These are phyloP conservation scores for Poecilia gillii DNA, from an alignment of 2,797 vertebrate genomes.

Conservation along the genomic window DNA sequence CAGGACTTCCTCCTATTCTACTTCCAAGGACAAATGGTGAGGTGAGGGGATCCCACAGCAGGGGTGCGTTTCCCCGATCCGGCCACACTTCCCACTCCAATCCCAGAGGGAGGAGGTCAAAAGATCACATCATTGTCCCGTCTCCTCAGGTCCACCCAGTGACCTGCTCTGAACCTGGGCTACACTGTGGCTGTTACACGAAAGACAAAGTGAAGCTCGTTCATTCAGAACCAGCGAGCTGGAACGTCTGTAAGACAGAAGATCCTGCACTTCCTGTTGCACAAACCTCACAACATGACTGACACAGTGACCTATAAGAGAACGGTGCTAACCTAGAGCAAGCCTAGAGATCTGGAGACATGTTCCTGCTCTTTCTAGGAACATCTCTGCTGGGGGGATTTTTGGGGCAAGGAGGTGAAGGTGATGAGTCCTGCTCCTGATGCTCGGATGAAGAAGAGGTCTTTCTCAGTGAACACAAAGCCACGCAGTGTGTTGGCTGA, in stretches of 20 bases:
- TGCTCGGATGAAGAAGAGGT: constrained; percentile 51
- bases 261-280: neutral
- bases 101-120: constrained; percentile 55
- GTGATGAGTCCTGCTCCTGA: constrained; percentile 68
- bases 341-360: constrained; percentile 1
- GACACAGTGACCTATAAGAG: neutral
- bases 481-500: constrained; percentile 90
- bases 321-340: neutral
- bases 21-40: constrained; percentile 87
- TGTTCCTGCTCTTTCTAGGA: constrained; percentile 36
- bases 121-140: constrained; percentile 61
- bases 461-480: constrained; percentile 84
- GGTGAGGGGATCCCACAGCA: constrained; percentile 85
- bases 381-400: constrained; percentile 57
- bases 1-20: constrained; percentile 98
- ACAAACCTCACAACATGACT: neutral
- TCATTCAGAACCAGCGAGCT: neutral
- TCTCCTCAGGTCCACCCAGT: constrained; percentile 53
- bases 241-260: constrained; percentile 28
- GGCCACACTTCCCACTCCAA: constrained; percentile 68
- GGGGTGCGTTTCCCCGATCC: constrained; percentile 79
- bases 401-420: constrained; percentile 27
- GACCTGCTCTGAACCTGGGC: constrained; percentile 39
- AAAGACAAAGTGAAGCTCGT: constrained; percentile 9
- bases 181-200: constrained; percentile 19